Evolutionary conservation across 2,113 vertebrate species (phyloP).

Genomic region (Macheiramphus alcinus): DNA sequence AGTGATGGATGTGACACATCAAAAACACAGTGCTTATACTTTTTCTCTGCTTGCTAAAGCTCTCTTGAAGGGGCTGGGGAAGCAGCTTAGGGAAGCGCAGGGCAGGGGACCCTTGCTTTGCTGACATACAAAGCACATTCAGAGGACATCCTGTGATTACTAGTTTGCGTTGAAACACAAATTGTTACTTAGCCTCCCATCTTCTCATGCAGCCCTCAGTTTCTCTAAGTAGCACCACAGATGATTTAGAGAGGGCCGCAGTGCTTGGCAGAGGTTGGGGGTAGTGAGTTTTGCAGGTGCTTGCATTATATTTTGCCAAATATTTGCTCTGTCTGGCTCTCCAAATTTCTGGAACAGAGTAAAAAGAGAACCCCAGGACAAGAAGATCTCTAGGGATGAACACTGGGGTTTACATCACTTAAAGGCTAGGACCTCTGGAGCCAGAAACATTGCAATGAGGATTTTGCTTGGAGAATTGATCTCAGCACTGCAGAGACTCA

Average conservation of each 20-base stretch:
- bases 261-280: background rate
- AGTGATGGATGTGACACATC: background rate
- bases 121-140: background rate
- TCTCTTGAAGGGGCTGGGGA: fast-evolving
- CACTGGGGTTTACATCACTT: background rate
- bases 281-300: background rate
- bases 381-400: background rate
- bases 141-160: background rate
- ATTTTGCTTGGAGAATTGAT: background rate
- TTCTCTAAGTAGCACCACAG: background rate
- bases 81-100: background rate
- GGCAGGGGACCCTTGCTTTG: background rate
- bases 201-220: background rate
- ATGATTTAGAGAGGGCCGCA: background rate
- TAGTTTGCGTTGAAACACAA: background rate
- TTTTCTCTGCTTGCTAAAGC: background rate
- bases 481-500: background rate
- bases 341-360: background rate
- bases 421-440: background rate
- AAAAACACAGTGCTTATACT: background rate
- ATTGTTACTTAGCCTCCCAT: background rate
- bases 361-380: background rate
- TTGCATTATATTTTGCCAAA: background rate
- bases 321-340: background rate
- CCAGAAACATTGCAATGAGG: background rate